These are phyloP conservation scores for human DNA, from an alignment of 2,113 vertebrate species.

Conservation along the genomic window GRCh38 chr11:105794501-105795000, in stretches of 20 bases:
- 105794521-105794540: background rate
- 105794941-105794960: background rate
- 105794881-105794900: background rate
- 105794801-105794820: slow-evolving; percentile 9
- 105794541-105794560: too few relatives aligned
- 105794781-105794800: background rate
- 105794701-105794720: background rate
- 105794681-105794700: background rate
- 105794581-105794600: too few relatives aligned
- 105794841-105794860: background rate
- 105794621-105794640: background rate
- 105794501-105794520: rapidly evolving
- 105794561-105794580: too few relatives aligned
- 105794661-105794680: background rate
- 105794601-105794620: too few relatives aligned
- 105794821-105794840: background rate
- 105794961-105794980: background rate
- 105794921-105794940: background rate
- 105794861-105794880: background rate
- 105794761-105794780: background rate
- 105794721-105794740: background rate
- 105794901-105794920: background rate
- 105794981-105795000: background rate
- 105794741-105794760: background rate
- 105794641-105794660: background rate